Evolutionary conservation across 2,113 vertebrate species (phyloP), one percentile per base, ranked within the genome.

Genomic region (Marmota monax): DNA sequence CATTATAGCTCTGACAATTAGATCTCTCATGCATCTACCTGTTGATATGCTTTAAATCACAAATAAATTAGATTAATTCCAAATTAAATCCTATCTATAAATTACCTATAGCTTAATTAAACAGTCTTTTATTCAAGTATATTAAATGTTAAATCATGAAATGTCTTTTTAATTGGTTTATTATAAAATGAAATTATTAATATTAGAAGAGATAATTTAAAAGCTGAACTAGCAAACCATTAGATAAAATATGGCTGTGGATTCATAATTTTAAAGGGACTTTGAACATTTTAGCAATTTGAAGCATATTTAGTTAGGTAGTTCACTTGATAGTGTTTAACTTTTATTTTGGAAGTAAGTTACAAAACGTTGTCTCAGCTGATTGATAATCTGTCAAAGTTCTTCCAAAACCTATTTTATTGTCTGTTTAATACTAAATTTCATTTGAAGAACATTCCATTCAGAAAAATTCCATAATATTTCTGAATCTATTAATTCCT

Each of bases 1-100:
- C 74, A 48, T 20, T 76, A n/a, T 45, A 95, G 32, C 56, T 98
- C 61, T 94, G 63, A 88, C 85, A 91, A 48, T 97, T 96, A 97
- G 67, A 67, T 92, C 82, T 78, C 23, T 84, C 45, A n/a, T 63
- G 58, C 48, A 87, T 94, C 48, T 95, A 6, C 73, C 89, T 73
- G 88, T 58, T 18, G 95, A 74, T 83, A 89, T 78, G 51, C 85
- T 53, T 84, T 70, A 34, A 51, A 84, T 73, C 48, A 70, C 88
- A 94, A 96, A 78, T 83, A 94, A 93, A 48, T 85, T 56, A 17
- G 80, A 82, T 74, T 92, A 34, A 42, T 97, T 95, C 39, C 39
- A 90, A 63, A 94, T 45, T 9, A 85, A 79, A 85, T 90, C 51
- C 10, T 48, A 37, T 48, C 13, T 73, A 73, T 73, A 29, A 29